Evolutionary conservation across 2,888 invertebrate genomes (phyloP).

Genomic region (Diarsia rubi): DNA sequence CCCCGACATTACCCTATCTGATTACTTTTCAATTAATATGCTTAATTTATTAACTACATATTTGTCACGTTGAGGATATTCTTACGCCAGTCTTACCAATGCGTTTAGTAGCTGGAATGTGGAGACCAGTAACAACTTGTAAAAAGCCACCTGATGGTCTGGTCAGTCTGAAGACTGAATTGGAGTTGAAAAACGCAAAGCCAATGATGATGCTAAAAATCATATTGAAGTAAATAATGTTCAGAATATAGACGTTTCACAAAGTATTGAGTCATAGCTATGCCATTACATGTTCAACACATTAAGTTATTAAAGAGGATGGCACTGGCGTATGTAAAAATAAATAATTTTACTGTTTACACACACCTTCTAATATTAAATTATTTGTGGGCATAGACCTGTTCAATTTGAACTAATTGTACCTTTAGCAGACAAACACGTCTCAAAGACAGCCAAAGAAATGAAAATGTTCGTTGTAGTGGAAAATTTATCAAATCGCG

Average conservation of each 20-base stretch:
- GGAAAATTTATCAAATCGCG: neutral
- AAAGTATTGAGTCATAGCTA: neutral
- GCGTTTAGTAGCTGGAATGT: neutral
- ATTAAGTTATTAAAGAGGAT: neutral
- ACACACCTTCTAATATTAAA: neutral
- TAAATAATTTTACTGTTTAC: neutral
- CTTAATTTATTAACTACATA: neutral
- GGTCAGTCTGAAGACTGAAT: neutral
- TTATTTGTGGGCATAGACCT: neutral
- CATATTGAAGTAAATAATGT: neutral
- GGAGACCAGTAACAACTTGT: neutral
- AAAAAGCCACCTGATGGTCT: neutral
- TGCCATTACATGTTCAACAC: neutral
- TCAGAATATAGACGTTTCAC: neutral
- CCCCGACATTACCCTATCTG: neutral
- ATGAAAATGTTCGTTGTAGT: neutral
- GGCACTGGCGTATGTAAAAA: neutral
- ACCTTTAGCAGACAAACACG: neutral
- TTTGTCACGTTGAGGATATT: neutral
- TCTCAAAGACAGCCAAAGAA: neutral
- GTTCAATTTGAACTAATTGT: neutral
- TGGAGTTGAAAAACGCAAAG: neutral
- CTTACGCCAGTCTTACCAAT: neutral
- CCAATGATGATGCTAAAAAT: too few species aligned
- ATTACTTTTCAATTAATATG: neutral